Percentiles rank a stretch among this genome's conserved stretches.
phyloP scores from a whole-genome alignment of 23 tunicate species.

The Halocynthia roretzi region DNA sequence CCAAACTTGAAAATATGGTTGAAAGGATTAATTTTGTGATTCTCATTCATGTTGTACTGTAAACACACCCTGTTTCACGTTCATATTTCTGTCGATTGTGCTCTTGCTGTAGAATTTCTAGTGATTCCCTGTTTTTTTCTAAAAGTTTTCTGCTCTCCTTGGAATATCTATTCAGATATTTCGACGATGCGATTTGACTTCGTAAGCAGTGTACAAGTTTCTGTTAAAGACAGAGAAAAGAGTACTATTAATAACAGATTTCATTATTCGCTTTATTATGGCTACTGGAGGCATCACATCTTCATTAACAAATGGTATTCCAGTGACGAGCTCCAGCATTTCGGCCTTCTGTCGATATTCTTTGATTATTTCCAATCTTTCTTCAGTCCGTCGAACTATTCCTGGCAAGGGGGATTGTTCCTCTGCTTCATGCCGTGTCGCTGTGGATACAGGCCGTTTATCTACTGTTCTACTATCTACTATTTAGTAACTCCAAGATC shows the following conservation, averaged over 20 bases:
- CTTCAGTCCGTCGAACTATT: slow-evolving; percentile 11
- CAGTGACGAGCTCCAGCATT: slow-evolving; percentile 40
- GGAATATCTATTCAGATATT: neutral
- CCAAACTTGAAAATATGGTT: neutral
- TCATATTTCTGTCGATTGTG: neutral
- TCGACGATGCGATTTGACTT: neutral
- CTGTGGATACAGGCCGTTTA: neutral
- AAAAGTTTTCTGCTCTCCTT: neutral
- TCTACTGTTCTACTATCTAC: slow-evolving; percentile 11
- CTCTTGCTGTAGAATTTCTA: neutral
- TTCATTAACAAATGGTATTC: slow-evolving; percentile 38
- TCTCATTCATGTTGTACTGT: neutral
- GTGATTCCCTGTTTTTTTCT: neutral
- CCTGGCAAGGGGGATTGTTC: slow-evolving; percentile 4
- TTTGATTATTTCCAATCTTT: slow-evolving; percentile 25
- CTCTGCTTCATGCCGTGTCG: slow-evolving; percentile 2
- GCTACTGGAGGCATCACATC: slow-evolving; percentile 11
- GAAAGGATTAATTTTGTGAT: neutral
- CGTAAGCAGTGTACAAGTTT: neutral
- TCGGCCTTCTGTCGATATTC: slow-evolving; percentile 36
- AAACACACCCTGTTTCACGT: neutral
- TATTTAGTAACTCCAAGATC: slow-evolving; percentile 4
- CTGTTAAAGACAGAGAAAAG: neutral
- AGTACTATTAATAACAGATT: neutral
- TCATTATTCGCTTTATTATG: too few species aligned